These are phyloP conservation scores for Hydrotaea cyrtoneurina DNA, from an alignment of 2,888 invertebrate species.

Conservation along the genomic window DNA sequence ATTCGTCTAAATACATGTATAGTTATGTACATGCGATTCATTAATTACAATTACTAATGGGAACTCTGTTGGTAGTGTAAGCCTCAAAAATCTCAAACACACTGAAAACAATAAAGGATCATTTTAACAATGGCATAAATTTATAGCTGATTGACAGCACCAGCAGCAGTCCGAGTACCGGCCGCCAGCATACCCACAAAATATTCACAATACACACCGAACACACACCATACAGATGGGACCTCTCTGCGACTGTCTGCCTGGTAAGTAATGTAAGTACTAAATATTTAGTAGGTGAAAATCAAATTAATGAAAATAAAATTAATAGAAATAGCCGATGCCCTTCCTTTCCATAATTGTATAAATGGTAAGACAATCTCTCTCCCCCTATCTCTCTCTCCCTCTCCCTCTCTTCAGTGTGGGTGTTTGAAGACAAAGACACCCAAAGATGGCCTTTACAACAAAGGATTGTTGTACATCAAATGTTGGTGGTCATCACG, in stretches of 20 bases:
- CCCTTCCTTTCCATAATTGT: neutral
- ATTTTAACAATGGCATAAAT: neutral
- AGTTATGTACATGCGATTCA: neutral
- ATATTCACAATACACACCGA: neutral
- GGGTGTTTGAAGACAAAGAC: neutral
- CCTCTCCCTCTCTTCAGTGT: too few relatives aligned
- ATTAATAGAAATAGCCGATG: neutral
- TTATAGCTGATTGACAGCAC: neutral
- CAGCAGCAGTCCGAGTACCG: neutral
- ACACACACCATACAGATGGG: neutral
- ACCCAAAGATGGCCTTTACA: neutral
- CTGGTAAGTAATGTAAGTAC: slow-evolving; percentile 1
- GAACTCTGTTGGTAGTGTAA: neutral
- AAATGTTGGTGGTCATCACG: neutral
- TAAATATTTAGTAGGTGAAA: slow-evolving; percentile 27
- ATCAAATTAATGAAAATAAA: slow-evolving; percentile 20
- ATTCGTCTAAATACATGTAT: neutral
- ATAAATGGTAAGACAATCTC: neutral
- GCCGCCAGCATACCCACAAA: neutral
- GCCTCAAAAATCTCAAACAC: neutral
- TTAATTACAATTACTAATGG: neutral
- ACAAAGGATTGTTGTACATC: neutral
- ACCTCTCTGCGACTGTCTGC: too few relatives aligned
- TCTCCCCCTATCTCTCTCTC: too few relatives aligned
- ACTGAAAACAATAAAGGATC: neutral